Percentiles rank a stretch among this genome's conserved stretches.
Conservation (phyloP, 2,888 invertebrate genomes). For the Lysandra bellargus region DNA sequence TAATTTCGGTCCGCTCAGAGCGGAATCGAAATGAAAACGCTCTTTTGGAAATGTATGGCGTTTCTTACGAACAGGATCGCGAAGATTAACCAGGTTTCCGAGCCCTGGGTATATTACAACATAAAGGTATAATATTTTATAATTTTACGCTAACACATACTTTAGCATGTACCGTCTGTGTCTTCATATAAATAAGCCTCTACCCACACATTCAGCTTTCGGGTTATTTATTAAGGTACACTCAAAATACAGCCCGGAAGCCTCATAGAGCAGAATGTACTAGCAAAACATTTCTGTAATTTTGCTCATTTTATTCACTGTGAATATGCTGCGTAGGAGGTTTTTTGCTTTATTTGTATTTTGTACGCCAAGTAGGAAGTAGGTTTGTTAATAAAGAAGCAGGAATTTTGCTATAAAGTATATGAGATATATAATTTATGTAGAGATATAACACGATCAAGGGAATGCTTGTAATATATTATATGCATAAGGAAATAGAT, state of each 20-base stretch:
- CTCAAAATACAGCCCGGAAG: neutral
- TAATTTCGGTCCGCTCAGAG: too few species aligned
- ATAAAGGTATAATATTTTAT: too few species aligned
- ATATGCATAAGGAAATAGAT: too few species aligned
- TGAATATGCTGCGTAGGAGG: neutral
- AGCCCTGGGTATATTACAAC: too few species aligned
- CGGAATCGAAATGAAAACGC: too few species aligned
- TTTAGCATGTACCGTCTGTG: neutral
- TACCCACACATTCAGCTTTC: slow-evolving; percentile 2
- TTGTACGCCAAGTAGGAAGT: neutral
- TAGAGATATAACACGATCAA: too few species aligned
- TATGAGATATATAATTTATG: too few species aligned
- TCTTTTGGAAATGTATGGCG: too few species aligned
- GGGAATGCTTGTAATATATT: too few species aligned
- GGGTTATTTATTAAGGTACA: slow-evolving; percentile 21
- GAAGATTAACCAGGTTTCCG: too few species aligned
- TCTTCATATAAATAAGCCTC: neutral
- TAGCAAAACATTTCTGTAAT: neutral
- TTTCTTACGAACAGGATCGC: too few species aligned
- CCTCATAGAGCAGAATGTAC: neutral
- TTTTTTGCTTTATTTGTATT: slow-evolving; percentile 3
- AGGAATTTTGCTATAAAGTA: neutral
- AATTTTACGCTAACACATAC: neutral
- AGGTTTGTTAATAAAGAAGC: neutral
- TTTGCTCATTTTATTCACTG: neutral